Evolutionary conservation across 2,888 invertebrate species (phyloP), one percentile per base, ranked within the genome.

Genomic region (Chesias legatella): DNA sequence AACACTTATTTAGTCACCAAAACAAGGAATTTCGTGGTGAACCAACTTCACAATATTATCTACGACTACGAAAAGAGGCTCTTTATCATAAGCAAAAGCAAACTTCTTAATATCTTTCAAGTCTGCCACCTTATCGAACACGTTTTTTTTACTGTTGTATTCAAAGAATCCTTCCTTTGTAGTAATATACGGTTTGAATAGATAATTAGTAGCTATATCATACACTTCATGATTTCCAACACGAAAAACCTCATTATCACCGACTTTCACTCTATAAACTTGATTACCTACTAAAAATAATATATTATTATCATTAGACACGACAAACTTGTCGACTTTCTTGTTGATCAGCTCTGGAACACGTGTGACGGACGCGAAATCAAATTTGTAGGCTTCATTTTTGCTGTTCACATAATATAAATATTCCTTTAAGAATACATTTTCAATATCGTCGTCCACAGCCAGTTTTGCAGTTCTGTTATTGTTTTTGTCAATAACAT

Each of bases 281-380:
- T 58, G 70, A 4, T 63, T 63, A 7, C 70, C 62, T 37, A 68
- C 61, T 1, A 73, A 45, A 37, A 79, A 86, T 26, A 86, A 70
- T 8, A 83, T 67, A 8, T 81, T 82, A 21, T 73, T 69, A 23
- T 81, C 79, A 47, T 82, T 77, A 23, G 85, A 84, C 0, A 79
- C 26, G 1, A 79, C 53, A 1, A 85, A 25, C 29, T 70, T 70
- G n/a, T 85, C 80, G 0, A 79, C 63, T 22, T 51, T 49, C 0
- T 69, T 51, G 0, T 62, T 70, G 9, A 62, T 48, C 0, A 86
- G 33, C 24, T 85, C 86, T 0, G 52, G 62, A 4, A 86, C 42
- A 0, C 58, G 56, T 0, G 45, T 56, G 0, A 75, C 67, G 10
- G 58, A 48, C 0, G 82, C 84, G 25, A 71, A 73, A 25, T 76